phyloP scores from a whole-genome alignment of 2,797 vertebrate species.

The Pterois miles region DNA sequence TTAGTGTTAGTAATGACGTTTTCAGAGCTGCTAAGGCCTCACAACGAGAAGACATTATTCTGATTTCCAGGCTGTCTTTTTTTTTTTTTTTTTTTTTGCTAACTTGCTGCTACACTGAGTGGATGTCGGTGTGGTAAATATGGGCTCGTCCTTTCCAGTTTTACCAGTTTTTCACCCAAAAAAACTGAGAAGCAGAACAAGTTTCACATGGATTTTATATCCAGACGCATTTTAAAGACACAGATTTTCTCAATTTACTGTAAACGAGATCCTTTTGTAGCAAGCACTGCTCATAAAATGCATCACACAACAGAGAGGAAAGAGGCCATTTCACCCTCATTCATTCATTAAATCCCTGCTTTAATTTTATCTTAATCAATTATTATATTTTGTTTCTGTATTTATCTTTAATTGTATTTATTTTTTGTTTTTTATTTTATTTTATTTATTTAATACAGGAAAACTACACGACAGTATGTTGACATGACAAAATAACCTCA shows the following conservation, averaged over 20 bases:
- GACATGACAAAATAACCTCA: no score
- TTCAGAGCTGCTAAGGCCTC: not conserved
- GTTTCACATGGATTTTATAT: not conserved
- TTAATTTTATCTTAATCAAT: rapidly evolving
- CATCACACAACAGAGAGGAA: no score
- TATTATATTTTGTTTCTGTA: no score
- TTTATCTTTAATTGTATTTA: no score
- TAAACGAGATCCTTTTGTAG: not conserved
- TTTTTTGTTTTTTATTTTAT: no score
- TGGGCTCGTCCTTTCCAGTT: not conserved
- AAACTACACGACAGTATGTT: no score
- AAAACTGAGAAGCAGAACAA: not conserved
- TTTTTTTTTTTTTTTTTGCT: not conserved
- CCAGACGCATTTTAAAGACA: not conserved
- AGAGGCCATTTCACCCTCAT: not conserved
- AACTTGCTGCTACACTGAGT: not conserved
- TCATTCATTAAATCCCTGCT: rapidly evolving
- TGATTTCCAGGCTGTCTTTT: not conserved
- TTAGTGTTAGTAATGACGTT: not conserved
- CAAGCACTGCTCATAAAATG: not conserved
- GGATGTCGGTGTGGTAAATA: not conserved
- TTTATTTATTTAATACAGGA: no score
- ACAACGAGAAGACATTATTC: no score
- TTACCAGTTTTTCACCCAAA: not conserved
- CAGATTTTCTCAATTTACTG: not conserved